Evolutionary conservation across 2,797 vertebrate genomes (phyloP).

Genomic region (Meda fulgida): DNA sequence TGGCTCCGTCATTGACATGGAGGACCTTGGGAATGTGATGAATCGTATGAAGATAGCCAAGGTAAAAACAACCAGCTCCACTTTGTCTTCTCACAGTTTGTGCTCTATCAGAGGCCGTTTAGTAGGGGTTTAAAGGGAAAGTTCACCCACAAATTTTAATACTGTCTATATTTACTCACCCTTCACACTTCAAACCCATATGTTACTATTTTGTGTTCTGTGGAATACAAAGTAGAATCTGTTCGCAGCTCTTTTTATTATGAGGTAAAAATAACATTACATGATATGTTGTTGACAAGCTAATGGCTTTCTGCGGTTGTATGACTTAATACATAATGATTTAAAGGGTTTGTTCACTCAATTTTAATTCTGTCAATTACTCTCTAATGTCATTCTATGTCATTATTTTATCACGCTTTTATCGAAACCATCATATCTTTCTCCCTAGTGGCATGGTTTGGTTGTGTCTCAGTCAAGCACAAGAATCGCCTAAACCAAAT

Average conservation of each 20-base stretch:
- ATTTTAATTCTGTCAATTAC: no score
- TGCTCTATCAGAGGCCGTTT: neutral
- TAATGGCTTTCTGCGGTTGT: no score
- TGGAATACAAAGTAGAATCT: neutral
- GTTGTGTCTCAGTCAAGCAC: no score
- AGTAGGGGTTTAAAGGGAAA: neutral
- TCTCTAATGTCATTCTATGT: no score
- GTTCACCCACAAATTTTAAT: neutral
- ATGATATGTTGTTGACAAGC: no score
- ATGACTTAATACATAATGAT: no score
- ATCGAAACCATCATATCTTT: no score
- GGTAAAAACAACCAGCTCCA: slow-evolving; percentile 74
- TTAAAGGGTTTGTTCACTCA: no score
- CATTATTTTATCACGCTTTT: no score
- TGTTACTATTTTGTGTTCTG: neutral
- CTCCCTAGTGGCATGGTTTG: no score
- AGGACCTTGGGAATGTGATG: slow-evolving; percentile 88
- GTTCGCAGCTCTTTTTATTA: neutral
- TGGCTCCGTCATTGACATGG: slow-evolving; percentile 83
- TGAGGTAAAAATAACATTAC: no score
- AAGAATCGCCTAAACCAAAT: no score
- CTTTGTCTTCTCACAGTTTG: neutral
- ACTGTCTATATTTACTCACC: neutral
- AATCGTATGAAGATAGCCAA: slow-evolving; percentile 81
- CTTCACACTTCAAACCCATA: neutral